A percentile compares a stretch with the other conserved stretches of the same genome.
These are phyloP conservation scores for Cynopterus sphinx DNA, from an alignment of 2,797 vertebrate species.

Conservation along the genomic window DNA sequence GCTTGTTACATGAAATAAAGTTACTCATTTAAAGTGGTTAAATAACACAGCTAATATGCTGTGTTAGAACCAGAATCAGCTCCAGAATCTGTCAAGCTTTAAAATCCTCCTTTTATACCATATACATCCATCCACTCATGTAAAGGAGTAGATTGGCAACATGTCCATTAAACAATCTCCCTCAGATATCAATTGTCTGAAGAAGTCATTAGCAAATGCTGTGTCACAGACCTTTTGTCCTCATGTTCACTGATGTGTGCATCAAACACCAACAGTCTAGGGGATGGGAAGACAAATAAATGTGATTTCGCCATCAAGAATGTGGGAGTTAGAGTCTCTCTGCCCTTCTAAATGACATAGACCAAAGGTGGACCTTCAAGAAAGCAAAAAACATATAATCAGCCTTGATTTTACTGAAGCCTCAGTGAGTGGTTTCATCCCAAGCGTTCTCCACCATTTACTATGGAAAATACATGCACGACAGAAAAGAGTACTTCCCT, in stretches of 20 bases:
- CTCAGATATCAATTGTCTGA: slow-evolving; percentile 34
- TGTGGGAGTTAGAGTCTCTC: neutral
- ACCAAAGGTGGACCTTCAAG: neutral
- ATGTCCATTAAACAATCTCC: slow-evolving; percentile 13
- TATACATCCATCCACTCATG: neutral
- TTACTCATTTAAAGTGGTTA: slow-evolving; percentile 37
- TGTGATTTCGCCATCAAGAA: neutral
- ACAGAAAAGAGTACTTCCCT: neutral
- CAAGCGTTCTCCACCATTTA: neutral
- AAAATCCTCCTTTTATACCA: neutral
- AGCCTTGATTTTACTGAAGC: neutral
- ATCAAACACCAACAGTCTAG: neutral
- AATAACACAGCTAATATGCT: slow-evolving; percentile 20
- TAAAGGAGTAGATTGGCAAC: neutral
- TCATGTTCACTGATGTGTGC: neutral
- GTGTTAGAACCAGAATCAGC: neutral
- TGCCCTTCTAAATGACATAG: neutral
- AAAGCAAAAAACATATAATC: neutral
- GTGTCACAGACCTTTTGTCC: slow-evolving; percentile 6
- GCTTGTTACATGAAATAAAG: slow-evolving; percentile 53
- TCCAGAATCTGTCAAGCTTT: slow-evolving; percentile 14
- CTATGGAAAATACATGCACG: neutral
- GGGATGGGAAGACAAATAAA: neutral
- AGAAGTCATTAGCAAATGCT: slow-evolving; percentile 28
- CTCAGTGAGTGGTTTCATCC: neutral